Percentiles rank a stretch among this genome's conserved stretches.
phyloP scores from a whole-genome alignment of 2,113 vertebrate genomes.

The Oenanthe melanoleuca region DNA sequence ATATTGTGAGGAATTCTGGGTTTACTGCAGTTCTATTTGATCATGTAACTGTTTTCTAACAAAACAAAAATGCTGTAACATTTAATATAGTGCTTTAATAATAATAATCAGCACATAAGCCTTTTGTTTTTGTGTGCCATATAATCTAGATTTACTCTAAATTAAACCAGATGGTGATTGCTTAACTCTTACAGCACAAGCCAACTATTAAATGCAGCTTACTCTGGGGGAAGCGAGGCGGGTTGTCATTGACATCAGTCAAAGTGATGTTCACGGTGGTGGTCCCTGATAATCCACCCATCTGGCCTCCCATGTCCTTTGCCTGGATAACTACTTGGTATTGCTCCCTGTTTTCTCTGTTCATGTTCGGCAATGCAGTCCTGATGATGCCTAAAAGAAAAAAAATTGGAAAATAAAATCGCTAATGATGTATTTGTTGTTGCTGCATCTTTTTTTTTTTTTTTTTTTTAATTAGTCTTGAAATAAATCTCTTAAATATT shows the following conservation, averaged over 20 bases:
- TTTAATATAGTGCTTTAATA: slow-evolving; percentile 54
- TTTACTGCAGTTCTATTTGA: background rate
- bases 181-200: slow-evolving; percentile 36
- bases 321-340: slow-evolving; percentile 85
- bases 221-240: slow-evolving; percentile 83
- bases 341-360: slow-evolving; percentile 82
- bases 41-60: background rate
- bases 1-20: background rate
- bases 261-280: slow-evolving; percentile 83
- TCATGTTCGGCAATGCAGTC: slow-evolving; percentile 84
- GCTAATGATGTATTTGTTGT: background rate
- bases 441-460: background rate
- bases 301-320: slow-evolving; percentile 86
- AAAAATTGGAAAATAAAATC: background rate
- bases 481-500: background rate
- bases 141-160: slow-evolving; percentile 62
- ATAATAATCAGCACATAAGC: slow-evolving; percentile 19
- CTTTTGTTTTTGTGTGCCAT: slow-evolving; percentile 32
- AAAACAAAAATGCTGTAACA: slow-evolving; percentile 4
- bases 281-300: slow-evolving; percentile 83
- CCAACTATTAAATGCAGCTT: slow-evolving; percentile 64
- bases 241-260: slow-evolving; percentile 85
- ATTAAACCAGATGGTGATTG: slow-evolving; percentile 60
- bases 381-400: slow-evolving; percentile 79
- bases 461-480: background rate